Conservation (phyloP, 2,797 vertebrate genomes). For the Glossophaga mutica region DNA sequence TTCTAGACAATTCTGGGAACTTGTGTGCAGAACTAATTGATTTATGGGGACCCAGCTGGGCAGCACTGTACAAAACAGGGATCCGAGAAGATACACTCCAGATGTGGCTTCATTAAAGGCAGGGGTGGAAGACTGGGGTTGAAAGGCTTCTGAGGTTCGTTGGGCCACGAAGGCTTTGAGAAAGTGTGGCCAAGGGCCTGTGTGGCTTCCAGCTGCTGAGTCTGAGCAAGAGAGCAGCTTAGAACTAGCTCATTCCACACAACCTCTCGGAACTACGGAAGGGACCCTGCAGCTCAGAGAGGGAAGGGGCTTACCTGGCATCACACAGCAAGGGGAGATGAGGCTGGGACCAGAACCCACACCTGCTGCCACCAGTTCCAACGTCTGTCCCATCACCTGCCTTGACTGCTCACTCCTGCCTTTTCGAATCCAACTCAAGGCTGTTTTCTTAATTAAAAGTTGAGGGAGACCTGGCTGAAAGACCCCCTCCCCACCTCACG, state of each 20-base stretch:
- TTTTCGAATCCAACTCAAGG: not conserved
- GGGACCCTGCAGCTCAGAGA: not conserved
- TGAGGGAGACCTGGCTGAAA: not conserved
- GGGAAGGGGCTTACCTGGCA: not conserved
- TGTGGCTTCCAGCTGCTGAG: not conserved
- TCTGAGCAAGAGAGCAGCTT: not conserved
- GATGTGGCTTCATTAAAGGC: conserved; percentile 67
- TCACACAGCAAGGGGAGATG: not conserved
- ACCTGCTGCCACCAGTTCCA: not conserved
- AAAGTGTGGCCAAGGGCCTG: not conserved
- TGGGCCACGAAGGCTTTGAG: not conserved
- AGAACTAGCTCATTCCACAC: not conserved
- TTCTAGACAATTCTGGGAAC: conserved; percentile 71
- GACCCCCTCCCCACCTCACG: not conserved
- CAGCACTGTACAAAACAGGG: conserved; percentile 54
- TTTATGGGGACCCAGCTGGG: conserved; percentile 72
- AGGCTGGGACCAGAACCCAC: not conserved
- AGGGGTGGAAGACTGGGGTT: not conserved
- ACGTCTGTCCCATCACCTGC: not conserved
- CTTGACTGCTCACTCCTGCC: not conserved
- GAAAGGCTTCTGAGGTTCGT: not conserved
- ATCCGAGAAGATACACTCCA: conserved; percentile 59
- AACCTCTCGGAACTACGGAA: not conserved
- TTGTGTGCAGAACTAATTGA: conserved; percentile 66
- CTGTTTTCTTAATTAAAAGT: not conserved